These are phyloP conservation scores for Mus minutoides DNA, from an alignment of 2,797 vertebrate species.

Conservation along the genomic window DNA sequence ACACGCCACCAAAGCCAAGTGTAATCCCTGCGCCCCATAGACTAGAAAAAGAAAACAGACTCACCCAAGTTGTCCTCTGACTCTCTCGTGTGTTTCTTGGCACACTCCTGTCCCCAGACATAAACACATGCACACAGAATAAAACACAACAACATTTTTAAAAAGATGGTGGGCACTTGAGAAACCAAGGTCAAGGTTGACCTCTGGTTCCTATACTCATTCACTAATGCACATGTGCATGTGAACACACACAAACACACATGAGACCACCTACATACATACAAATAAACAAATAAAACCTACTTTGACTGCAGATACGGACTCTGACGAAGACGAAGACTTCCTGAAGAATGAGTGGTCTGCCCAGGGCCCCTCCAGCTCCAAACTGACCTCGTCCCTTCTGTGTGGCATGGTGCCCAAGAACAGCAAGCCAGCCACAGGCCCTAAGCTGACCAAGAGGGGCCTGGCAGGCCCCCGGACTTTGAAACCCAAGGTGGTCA, in stretches of 20 bases:
- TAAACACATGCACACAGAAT: no score
- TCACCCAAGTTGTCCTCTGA: not conserved
- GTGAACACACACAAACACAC: no score
- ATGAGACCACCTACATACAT: not conserved
- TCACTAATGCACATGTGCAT: not conserved
- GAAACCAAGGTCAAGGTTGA: not conserved
- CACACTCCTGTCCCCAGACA: no score
- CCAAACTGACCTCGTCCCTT: conserved; percentile 83
- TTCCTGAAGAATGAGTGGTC: conserved; percentile 93
- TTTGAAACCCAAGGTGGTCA: conserved; percentile 89
- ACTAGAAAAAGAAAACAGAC: not conserved
- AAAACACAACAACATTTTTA: not conserved
- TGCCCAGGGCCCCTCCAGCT: conserved; percentile 86
- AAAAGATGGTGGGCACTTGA: not conserved
- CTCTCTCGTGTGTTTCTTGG: not conserved
- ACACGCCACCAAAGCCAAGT: not conserved
- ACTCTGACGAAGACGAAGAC: conserved; percentile 94
- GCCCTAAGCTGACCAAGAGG: conserved; percentile 84
- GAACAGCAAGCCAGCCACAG: conserved; percentile 83
- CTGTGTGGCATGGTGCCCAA: conserved; percentile 87
- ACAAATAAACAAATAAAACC: conserved; percentile 63
- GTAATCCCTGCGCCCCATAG: not conserved
- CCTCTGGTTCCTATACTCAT: not conserved
- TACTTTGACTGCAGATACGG: conserved; percentile 93
- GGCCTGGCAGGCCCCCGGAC: conserved; percentile 83